phyloP scores from a whole-genome alignment of 2,113 vertebrate genomes.

The Ictalurus punctatus region DNA sequence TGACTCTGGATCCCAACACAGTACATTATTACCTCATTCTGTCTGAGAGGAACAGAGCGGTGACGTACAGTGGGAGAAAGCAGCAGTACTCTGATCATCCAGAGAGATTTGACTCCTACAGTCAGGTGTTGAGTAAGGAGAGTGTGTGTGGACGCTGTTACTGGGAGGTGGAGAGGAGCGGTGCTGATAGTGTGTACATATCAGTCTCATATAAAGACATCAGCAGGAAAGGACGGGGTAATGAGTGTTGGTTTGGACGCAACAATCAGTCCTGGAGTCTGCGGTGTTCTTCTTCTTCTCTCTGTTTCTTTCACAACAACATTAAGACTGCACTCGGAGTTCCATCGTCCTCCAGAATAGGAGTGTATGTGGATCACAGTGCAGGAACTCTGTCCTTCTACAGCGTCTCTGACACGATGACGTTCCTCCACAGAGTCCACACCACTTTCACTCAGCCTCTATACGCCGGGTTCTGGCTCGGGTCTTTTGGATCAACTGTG shows the following conservation, averaged over 20 bases:
- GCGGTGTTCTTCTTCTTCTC: neutral
- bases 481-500: neutral
- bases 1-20: no score
- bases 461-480: neutral
- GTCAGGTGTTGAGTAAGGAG: no score
- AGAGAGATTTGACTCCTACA: no score
- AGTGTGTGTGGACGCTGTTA: no score
- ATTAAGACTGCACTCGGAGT: no score
- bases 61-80: no score
- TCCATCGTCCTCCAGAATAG: neutral
- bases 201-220: slow-evolving; percentile 18
- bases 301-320: no score
- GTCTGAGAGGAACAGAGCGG: no score
- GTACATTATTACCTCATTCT: no score
- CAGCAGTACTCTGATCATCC: no score
- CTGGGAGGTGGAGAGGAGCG: neutral
- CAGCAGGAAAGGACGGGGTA: neutral
- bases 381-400: neutral
- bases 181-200: neutral
- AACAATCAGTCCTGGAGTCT: slow-evolving; percentile 24
- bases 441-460: neutral
- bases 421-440: neutral
- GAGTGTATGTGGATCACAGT: neutral
- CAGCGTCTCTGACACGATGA: neutral
- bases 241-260: neutral